Evolutionary conservation across 2,113 vertebrate genomes (phyloP).

Genomic region (Shinisaurus crocodilurus): DNA sequence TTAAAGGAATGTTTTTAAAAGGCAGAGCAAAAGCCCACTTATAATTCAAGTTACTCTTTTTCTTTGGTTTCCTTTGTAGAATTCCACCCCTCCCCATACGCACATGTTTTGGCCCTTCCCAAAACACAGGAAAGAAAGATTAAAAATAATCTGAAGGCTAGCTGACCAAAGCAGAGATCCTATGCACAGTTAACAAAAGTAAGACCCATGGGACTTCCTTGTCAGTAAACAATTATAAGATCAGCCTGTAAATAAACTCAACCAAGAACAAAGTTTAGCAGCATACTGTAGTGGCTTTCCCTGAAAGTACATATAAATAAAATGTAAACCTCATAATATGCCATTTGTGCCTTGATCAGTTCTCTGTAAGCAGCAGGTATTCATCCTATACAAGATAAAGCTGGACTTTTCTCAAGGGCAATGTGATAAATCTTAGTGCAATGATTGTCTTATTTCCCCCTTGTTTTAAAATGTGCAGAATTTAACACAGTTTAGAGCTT

Average conservation of each 20-base stretch:
- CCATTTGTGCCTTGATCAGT: background rate
- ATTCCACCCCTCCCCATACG: background rate
- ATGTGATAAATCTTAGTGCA: background rate
- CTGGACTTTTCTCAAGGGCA: background rate
- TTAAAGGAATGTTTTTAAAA: background rate
- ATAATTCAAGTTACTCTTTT: background rate
- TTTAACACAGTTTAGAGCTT: background rate
- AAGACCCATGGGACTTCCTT: background rate
- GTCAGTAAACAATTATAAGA: background rate
- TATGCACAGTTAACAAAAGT: background rate
- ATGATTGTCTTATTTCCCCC: background rate
- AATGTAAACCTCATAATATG: conserved; percentile 30
- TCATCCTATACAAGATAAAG: background rate
- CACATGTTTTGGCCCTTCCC: background rate
- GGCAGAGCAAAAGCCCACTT: background rate
- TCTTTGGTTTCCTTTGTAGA: conserved; percentile 16
- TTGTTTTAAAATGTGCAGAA: background rate
- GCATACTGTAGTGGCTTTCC: conserved; percentile 41
- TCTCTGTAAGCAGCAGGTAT: background rate
- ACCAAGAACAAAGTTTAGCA: conserved; percentile 51
- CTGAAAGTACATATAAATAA: conserved; percentile 54
- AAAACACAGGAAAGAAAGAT: no score
- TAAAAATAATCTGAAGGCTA: background rate
- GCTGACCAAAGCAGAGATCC: background rate
- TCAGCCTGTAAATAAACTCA: conserved; percentile 3